phyloP scores from a whole-genome alignment of 2,113 vertebrate genomes.

The Pampusana beccarii region DNA sequence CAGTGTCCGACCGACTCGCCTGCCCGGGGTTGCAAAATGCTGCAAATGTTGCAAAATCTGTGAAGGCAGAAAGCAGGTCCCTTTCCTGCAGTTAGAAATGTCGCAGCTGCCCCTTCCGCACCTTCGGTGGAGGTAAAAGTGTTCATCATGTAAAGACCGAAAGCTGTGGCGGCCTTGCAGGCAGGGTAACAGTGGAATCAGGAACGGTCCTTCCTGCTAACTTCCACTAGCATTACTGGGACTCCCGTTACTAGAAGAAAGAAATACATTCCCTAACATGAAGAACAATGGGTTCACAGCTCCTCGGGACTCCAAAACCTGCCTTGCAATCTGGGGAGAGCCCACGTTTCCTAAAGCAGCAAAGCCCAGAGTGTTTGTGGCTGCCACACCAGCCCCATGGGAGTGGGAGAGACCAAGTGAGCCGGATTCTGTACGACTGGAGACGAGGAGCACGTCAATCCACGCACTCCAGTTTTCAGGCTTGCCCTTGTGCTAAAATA shows the following conservation, averaged over 20 bases:
- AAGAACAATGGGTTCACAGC: not conserved
- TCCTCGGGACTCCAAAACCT: not conserved
- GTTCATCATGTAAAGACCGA: not conserved
- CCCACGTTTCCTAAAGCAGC: not conserved
- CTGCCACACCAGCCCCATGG: not conserved
- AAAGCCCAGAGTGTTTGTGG: not conserved
- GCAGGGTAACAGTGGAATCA: not conserved
- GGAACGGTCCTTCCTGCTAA: not conserved
- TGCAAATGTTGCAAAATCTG: too few species aligned
- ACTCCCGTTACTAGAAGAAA: not conserved
- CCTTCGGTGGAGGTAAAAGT: accelerated
- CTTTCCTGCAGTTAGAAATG: not conserved
- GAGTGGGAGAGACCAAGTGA: not conserved
- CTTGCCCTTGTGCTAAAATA: not conserved
- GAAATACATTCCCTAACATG: not conserved
- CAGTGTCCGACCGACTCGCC: not conserved
- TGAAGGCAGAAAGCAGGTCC: not conserved
- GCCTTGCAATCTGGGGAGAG: not conserved
- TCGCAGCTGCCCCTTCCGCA: not conserved
- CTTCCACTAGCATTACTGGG: not conserved
- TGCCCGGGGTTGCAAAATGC: not conserved
- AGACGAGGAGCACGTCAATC: not conserved
- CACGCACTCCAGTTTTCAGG: not conserved
- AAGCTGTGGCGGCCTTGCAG: not conserved
- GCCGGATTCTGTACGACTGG: not conserved